Percentiles rank a stretch among this genome's conserved stretches.
Conservation (phyloP, 2,113 vertebrate species). For the Heterotis niloticus region DNA sequence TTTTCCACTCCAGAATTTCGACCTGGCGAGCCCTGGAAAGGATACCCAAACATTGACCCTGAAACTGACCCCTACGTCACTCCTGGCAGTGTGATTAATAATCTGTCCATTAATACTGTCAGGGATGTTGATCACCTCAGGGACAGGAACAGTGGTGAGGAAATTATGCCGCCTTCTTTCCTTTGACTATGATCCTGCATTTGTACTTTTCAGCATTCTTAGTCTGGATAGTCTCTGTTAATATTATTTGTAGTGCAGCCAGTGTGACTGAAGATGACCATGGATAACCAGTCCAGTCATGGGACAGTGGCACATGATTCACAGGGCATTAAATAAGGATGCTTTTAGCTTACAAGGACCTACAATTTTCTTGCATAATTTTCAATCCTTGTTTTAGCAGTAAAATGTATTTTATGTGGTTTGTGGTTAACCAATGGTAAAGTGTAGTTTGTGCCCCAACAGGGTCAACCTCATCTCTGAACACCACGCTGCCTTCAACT, state of each 20-base stretch:
- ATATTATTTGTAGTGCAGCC: neutral
- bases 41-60: slow-evolving; percentile 99
- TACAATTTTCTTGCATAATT: too few relatives aligned
- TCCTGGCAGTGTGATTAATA: slow-evolving; percentile 99
- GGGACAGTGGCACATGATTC: too few relatives aligned
- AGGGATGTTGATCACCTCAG: slow-evolving; percentile 99
- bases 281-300: too few relatives aligned
- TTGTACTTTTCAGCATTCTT: neutral
- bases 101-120: slow-evolving; percentile 98
- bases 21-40: slow-evolving; percentile 99
- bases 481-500: slow-evolving; percentile 99
- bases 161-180: neutral
- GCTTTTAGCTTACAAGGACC: neutral
- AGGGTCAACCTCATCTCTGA: slow-evolving; percentile 99
- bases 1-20: slow-evolving; percentile 80
- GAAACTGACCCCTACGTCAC: slow-evolving; percentile 99
- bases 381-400: too few relatives aligned
- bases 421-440: neutral
- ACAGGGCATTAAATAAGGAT: neutral
- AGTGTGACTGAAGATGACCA: neutral
- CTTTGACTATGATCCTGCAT: neutral
- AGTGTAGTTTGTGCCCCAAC: neutral
- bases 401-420: too few relatives aligned
- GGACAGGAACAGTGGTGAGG: slow-evolving; percentile 95
- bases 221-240: too few relatives aligned